Percentiles rank a stretch among this genome's conserved stretches.
Conservation (phyloP, 2,888 invertebrate species). For the Lapara coniferarum region DNA sequence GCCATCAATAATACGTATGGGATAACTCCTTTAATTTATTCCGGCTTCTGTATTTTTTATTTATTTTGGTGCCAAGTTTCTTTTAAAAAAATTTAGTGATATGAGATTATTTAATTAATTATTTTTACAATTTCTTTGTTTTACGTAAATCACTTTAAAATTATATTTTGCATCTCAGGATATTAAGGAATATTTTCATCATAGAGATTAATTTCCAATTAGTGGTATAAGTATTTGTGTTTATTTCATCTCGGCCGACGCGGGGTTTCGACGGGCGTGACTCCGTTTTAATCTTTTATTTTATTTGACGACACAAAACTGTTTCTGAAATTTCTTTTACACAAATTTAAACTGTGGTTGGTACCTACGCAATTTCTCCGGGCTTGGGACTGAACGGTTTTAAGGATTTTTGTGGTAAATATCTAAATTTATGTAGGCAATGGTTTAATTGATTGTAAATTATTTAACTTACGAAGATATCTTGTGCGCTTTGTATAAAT, state of each 20-base stretch:
- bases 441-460: no score
- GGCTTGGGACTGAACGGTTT: not conserved
- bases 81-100: no score
- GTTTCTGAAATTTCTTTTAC: conserved; percentile 33
- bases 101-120: not conserved
- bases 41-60: no score
- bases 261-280: conserved; percentile 41
- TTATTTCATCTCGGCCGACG: conserved; percentile 31
- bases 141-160: not conserved
- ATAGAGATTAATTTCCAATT: conserved; percentile 10
- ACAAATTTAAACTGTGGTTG: not conserved
- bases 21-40: no score
- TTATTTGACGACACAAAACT: conserved; percentile 43
- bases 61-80: no score
- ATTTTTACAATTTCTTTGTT: not conserved
- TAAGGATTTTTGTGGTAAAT: not conserved
- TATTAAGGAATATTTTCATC: not conserved
- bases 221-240: conserved; percentile 31
- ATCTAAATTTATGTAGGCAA: no score
- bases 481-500: no score
- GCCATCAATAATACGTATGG: no score
- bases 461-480: no score
- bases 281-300: conserved; percentile 43
- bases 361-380: not conserved
- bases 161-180: not conserved